Evolutionary conservation across 1,140 invertebrate genomes (phyloP).

Genomic region (Philopotamus ludificatus): DNA sequence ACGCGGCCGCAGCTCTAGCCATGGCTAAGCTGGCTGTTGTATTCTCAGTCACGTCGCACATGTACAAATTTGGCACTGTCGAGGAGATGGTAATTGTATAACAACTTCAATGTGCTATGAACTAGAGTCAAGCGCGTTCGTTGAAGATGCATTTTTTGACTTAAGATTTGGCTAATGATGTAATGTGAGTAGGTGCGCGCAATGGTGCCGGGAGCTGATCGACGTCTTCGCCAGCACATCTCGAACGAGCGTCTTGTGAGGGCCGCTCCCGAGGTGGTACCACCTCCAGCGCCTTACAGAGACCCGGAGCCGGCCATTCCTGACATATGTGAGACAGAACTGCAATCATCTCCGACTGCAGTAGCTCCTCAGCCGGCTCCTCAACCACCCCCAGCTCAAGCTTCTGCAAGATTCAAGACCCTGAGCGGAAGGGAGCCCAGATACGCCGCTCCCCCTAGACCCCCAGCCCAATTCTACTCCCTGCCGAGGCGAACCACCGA

Average conservation of each 20-base stretch:
- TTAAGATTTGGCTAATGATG: slow-evolving; percentile 18
- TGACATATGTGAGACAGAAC: slow-evolving; percentile 8
- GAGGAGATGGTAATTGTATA: slow-evolving; percentile 61
- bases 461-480: slow-evolving; percentile 25
- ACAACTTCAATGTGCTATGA: background rate
- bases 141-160: background rate
- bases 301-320: background rate
- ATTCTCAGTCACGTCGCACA: slow-evolving; percentile 63
- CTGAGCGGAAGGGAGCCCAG: slow-evolving; percentile 5
- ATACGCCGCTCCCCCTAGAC: slow-evolving; percentile 26
- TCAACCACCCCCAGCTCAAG: too few relatives aligned
- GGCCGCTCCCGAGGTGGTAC: background rate
- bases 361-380: background rate
- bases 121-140: background rate
- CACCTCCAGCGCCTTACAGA: slow-evolving; percentile 18
- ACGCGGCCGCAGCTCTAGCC: slow-evolving; percentile 65
- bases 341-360: background rate
- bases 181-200: slow-evolving; percentile 53
- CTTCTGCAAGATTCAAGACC: slow-evolving; percentile 7
- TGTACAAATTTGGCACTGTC: slow-evolving; percentile 62
- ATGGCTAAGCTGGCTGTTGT: slow-evolving; percentile 66
- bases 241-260: slow-evolving; percentile 24
- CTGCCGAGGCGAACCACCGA: slow-evolving; percentile 11
- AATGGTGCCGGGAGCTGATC: slow-evolving; percentile 64
- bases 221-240: slow-evolving; percentile 55